Base-by-base conservation (phyloP, 2,113 vertebrate species). In the Amphiprion percula region DNA sequence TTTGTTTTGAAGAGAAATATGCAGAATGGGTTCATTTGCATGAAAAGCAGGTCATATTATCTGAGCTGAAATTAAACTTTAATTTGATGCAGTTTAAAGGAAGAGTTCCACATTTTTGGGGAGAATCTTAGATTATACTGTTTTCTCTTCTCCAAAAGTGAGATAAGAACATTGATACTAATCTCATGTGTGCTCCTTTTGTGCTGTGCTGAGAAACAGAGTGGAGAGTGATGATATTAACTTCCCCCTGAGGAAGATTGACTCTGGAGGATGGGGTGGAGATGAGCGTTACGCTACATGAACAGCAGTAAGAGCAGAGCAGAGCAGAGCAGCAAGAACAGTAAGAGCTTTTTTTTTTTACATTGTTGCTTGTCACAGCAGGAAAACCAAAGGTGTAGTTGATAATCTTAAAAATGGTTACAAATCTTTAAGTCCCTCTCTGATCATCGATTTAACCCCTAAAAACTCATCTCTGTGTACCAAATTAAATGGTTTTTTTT, bases 291-390 rank as follows among this genome's bases (percentile, higher is more conserved):
- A 63, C 54, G 24, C 50, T 54, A 46, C 44, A 46, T 11, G 19
- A 64, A 46, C 37, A 74, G 37, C 52, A 74, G 44, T 19, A 24
- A 49, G 14, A 71, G 41, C 14, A 5, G 23, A 26, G 54, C 54
- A 49, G 9, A 71, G 41, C 14, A 5, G 23, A 26, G 54, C 54
- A 28, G 44, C 55, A 59, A 23, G 23, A 23, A 49, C 55, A 37
- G 59, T 16, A 33, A 39, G 33, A 24, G 30, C 28, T 30, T 14
- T n/a, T 70, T 70, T 59, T 33, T 44, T 44, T 4, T 26, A 59
- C 44, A 30, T 71, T 71, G 49, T 49, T 37, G 26, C 14, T 70
- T 49, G 41, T 44, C 41, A 44, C 14, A 14, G 41, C 41, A 44
- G 41, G 41, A 44, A 15, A 44, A 44, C 11, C 41, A n/a, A n/a